Base-by-base conservation (phyloP, 2,888 invertebrate genomes). In the Metellina segmentata region DNA sequence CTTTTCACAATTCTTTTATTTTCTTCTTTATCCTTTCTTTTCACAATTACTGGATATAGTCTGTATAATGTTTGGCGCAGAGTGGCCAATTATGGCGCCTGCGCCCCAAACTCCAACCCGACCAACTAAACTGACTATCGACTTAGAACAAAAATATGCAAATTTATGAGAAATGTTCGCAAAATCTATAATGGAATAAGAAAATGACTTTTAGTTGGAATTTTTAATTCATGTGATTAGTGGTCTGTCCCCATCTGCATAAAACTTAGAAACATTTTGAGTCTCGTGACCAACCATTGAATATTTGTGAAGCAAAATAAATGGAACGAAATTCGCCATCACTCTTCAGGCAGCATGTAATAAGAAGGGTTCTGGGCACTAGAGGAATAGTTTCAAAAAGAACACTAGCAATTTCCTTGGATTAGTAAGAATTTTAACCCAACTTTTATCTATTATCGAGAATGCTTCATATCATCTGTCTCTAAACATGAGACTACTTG, bases 311-410 rank as follows among this genome's bases (percentile, higher is more conserved):
- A 69, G n/a, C 72, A 61, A 19, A 85, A 85, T 77, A 85, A 85
- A 85, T 85, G 53, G 49, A 69, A 85, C 52, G 69, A 34, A 48
- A 69, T 75, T 85, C 19, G 77, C 69, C 13, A 85, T 85, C 75
- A 75, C 53, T 85, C 85, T 75, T 77, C 20, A 6, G 69, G 34
- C 52, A 13, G 49, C 74, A 74, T 77, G 20, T 61, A 71, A 9
- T 77, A 82, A 20, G 72, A 83, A 52, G 16, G 52, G 34, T 71
- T 71, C 49, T 82, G 51, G 1, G 48, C 51, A 52, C 83, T 53
- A 11, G 34, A 49, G n/a, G 49, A 85, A 77, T 69, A 53, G 34
- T 75, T 85, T 77, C 61, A n/a, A 85, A 34, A 85, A 85, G 85
- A 85, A 85, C 81, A 81, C 70, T 81, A 19, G 81, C 48, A 20